Base-by-base conservation (phyloP, 2,888 invertebrate genomes). In the Carcina quercana region DNA sequence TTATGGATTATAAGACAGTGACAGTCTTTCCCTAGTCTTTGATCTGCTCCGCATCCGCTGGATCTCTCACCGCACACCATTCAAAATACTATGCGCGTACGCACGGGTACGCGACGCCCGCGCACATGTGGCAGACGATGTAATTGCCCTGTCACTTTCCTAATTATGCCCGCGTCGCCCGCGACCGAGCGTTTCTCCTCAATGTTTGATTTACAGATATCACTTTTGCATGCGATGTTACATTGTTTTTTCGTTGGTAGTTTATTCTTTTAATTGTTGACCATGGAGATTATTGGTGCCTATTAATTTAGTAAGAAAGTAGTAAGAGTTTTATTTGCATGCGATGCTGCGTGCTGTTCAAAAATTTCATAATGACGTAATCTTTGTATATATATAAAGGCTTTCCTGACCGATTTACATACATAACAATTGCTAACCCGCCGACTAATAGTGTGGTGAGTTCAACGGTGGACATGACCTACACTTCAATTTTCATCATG, bases 101-200 rank as follows among this genome's bases (percentile, higher is more conserved):
- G 55, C 56, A 48, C 43, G 40, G 45, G 32, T 43, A 47, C 49
- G 37, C 50, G 49, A 43, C 46, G 50, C 42, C 52, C 33, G 55
- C 38, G 62, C 65, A 58, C 53, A 50, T 45, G 56, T 56, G 47
- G 53, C 56, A 56, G 53, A 59, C 65, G 55, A 41, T 40, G 56
- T 74, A 76, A 79, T 78, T 76, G 68, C 70, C 63, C 65, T 68
- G 75, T 74, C 76, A 78, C 76, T 78, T 78, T 78, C 65, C 61
- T 73, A 70, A 74, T 72, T 67, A 71, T 52, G 68, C 66, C 60
- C 59, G 53, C 58, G 47, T 46, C 42, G 48, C 48, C 45, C 45
- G n/a, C n/a, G n/a, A n/a, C n/a, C n/a, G n/a, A 50, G 5, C 62
- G 63, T 74, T 73, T 75, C 71, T 72, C 73, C 59, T 50, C 59